A percentile compares a stretch with the other conserved stretches of the same genome.
phyloP scores from a whole-genome alignment of 2,113 vertebrate genomes.

The Tretioscincus oriximinensis region DNA sequence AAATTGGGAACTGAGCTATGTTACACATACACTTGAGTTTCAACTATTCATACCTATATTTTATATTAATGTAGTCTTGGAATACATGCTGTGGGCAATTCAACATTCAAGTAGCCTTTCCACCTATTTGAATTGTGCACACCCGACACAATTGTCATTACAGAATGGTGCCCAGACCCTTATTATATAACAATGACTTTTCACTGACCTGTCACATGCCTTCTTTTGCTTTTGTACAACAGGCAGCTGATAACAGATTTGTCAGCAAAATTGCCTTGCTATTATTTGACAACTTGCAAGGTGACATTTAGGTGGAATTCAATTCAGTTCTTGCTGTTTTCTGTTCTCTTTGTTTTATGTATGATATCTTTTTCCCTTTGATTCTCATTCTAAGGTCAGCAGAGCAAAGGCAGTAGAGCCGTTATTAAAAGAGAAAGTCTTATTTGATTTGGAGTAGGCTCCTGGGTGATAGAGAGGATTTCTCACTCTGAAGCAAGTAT shows the following conservation, averaged over 20 bases:
- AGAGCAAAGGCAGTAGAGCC: constrained; percentile 13
- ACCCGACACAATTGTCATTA: constrained; percentile 20
- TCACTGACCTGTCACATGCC: constrained; percentile 33
- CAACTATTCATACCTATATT: background rate
- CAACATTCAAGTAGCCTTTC: background rate
- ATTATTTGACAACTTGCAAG: constrained; percentile 47
- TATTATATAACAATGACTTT: constrained; percentile 25
- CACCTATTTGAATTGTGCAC: background rate
- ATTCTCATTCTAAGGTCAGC: constrained; percentile 52
- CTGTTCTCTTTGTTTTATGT: constrained; percentile 52
- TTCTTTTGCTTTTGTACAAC: constrained; percentile 23
- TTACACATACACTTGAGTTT: background rate
- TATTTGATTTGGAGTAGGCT: constrained; percentile 45
- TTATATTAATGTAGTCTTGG: background rate
- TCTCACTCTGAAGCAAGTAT: constrained; percentile 30
- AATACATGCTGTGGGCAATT: background rate
- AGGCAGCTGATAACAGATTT: constrained; percentile 35
- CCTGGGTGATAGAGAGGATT: constrained; percentile 25
- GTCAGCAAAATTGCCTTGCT: constrained; percentile 52
- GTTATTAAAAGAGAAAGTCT: constrained; percentile 51
- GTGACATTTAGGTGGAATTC: constrained; percentile 65
- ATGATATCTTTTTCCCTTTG: constrained; percentile 47
- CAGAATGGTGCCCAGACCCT: constrained; percentile 1
- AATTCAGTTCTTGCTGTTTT: constrained; percentile 46
- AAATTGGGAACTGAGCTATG: background rate